Percentiles rank a stretch among this genome's conserved stretches.
Conservation (phyloP, 2,113 vertebrate species). For the Ciconia boyciana region DNA sequence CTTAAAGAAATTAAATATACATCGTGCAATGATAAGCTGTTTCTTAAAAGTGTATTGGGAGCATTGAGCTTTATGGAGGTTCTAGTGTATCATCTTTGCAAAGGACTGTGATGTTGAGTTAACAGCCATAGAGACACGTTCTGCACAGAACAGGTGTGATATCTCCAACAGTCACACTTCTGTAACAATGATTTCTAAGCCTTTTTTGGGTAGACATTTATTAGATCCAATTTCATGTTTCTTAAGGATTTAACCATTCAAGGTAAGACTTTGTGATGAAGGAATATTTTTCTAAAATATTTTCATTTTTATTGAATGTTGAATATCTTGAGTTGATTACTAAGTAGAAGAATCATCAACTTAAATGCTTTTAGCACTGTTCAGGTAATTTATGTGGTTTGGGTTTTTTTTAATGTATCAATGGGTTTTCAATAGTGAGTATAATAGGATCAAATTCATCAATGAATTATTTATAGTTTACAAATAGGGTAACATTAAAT, state of each 20-base stretch:
- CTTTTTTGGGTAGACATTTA: not conserved
- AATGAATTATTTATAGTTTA: not conserved
- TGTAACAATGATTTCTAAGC: not conserved
- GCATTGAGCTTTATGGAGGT: not conserved
- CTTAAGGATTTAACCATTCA: not conserved
- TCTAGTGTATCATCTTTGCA: not conserved
- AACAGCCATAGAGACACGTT: not conserved
- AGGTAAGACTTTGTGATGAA: not conserved
- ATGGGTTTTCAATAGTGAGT: not conserved
- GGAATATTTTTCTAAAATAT: not conserved
- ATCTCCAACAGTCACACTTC: not conserved
- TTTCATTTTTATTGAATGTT: not conserved
- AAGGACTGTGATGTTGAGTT: not conserved
- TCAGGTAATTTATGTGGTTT: not conserved
- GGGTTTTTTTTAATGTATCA: not conserved
- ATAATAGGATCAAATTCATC: not conserved
- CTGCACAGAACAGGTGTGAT: not conserved
- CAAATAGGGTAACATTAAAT: not conserved
- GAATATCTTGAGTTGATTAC: not conserved
- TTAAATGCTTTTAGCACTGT: not conserved
- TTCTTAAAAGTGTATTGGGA: not conserved
- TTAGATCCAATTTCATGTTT: not conserved
- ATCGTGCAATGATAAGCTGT: not conserved
- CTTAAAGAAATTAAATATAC: not conserved
- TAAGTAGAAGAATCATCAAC: not conserved